A percentile compares a stretch with the other conserved stretches of the same genome.
Evolutionary conservation across 1,140 invertebrate genomes (phyloP).

Genomic region (Gonatopus flavifemur): DNA sequence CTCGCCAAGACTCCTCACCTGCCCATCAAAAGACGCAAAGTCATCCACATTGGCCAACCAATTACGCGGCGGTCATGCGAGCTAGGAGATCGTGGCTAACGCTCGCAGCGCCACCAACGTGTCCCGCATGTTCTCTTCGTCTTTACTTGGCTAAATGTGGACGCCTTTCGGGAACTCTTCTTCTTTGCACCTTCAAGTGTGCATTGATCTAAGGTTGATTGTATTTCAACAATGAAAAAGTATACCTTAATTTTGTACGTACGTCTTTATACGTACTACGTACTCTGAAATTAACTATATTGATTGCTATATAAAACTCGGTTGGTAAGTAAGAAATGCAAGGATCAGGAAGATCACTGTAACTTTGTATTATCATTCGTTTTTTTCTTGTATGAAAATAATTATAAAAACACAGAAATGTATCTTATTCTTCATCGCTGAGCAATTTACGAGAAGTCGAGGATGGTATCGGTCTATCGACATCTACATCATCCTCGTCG

Average conservation of each 20-base stretch:
- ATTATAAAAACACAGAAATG: not conserved
- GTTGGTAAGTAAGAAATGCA: not conserved
- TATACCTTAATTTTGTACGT: too few species aligned
- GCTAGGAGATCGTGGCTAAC: constrained; percentile 6
- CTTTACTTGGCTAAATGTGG: constrained; percentile 55
- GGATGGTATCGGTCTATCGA: too few species aligned
- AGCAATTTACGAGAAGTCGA: constrained; percentile 22
- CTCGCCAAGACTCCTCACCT: constrained; percentile 59
- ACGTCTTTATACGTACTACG: too few species aligned
- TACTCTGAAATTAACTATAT: too few species aligned
- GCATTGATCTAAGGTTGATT: too few species aligned
- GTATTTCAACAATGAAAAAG: too few species aligned
- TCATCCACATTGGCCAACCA: constrained; percentile 58
- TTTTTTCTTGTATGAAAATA: too few species aligned
- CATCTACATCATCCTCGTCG: constrained; percentile 42
- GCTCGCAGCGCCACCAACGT: not conserved
- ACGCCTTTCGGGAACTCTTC: constrained; percentile 52
- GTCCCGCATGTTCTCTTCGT: constrained; percentile 30
- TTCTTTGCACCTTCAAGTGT: constrained; percentile 40
- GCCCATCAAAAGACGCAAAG: constrained; percentile 60
- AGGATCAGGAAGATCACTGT: not conserved
- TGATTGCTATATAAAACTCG: too few species aligned
- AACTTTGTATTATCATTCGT: not conserved
- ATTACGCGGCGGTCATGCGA: constrained; percentile 33
- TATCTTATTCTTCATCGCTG: constrained; percentile 30